Base-by-base conservation (phyloP, 2,113 vertebrate species). In the Labeo rohita region DNA sequence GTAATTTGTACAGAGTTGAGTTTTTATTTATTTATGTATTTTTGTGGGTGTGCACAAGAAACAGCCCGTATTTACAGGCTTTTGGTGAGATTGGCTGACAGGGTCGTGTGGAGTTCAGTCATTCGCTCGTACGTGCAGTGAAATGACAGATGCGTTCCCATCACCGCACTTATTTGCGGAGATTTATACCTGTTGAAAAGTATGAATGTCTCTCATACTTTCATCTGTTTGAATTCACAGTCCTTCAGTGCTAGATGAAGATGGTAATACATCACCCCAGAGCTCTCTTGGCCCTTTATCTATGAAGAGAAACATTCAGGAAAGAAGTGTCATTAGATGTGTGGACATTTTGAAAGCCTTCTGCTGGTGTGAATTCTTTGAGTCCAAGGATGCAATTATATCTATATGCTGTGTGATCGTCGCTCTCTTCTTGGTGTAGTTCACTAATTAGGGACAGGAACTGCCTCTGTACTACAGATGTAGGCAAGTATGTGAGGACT, bases 21-120 rank as follows among this genome's bases (percentile, higher is more conserved):
- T 36, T 80, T 66, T 82, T 21, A 61, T 79, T 79, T 61, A 79
- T 79, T 79, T 39, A 80, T 45, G 23, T 45, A 63, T 61, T 45
- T 45, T 4, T 5, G 2, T 12, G 9, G 39, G 36, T n/a, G 54
- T 18, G 77, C 59, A n/a, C 61, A 50, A 52, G 75, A 6, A 50
- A 70, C 8, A 0, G 28, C 61, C 21, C 39, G 43, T 66, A 79
- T 83, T 80, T 84, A 47, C 49, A 65, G 50, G 47, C 39, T 85
- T 72, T 72, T 72, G 39, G 18, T 72, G 39, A 82, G 63, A 65
- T 65, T 72, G n/a, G 34, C 70, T 80, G 28, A 78, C 63, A 79
- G 63, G 92, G 91, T 93, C 89, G 93, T 72, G 70, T 7, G 70
- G 73, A 91, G 91, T 92, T 92, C 89, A 52, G 28, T 86, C 80